Evolutionary conservation across 2,797 vertebrate species (phyloP).

Genomic region (Mormyrus hasselquistii): DNA sequence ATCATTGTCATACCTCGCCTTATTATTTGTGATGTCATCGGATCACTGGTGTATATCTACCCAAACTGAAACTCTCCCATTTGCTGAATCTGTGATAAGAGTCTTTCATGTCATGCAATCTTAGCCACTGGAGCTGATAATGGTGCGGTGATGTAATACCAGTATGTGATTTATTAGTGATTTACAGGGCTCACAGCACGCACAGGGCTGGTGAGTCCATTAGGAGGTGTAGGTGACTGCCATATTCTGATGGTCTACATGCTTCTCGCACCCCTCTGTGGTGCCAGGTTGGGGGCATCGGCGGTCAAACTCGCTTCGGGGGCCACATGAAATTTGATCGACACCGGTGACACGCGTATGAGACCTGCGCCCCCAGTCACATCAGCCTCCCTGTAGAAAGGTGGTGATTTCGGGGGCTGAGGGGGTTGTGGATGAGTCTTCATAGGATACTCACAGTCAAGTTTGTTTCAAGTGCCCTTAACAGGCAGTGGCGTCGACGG

Average conservation of each 20-base stretch:
- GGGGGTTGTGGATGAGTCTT: background rate
- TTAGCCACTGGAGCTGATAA: constrained; percentile 11
- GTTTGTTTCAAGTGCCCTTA: constrained; percentile 10
- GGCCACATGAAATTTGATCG: background rate
- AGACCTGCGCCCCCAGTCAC: background rate
- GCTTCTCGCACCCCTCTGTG: background rate
- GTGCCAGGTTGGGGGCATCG: background rate
- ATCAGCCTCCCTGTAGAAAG: background rate
- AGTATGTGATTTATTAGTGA: constrained; percentile 39
- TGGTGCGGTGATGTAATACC: constrained; percentile 12
- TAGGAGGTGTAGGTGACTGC: background rate
- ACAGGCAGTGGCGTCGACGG: constrained; percentile 21
- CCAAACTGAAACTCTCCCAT: background rate
- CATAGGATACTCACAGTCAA: constrained; percentile 21
- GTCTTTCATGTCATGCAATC: constrained; percentile 25
- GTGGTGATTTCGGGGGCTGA: background rate
- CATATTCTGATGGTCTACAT: background rate
- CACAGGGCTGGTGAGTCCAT: background rate
- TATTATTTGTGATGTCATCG: background rate
- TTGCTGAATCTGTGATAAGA: constrained; percentile 26
- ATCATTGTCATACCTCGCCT: background rate
- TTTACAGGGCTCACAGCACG: background rate
- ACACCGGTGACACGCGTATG: background rate
- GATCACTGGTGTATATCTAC: background rate
- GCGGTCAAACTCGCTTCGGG: background rate